These are phyloP conservation scores for Jaculus jaculus DNA, from an alignment of 2,113 vertebrate species.

Conservation along the genomic window DNA sequence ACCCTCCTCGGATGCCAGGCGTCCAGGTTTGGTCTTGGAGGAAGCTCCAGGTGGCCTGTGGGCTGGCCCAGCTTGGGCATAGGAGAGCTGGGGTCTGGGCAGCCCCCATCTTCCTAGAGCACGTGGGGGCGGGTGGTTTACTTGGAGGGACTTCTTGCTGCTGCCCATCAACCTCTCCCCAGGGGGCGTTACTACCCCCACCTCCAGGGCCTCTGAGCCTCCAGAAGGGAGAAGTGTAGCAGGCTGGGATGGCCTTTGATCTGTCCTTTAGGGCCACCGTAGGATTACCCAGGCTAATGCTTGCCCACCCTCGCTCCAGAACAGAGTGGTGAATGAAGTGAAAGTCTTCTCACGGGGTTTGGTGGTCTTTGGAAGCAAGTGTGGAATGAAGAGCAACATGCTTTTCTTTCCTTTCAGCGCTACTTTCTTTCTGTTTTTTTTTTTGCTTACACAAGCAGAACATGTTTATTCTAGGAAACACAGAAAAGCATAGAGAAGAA, in stretches of 20 bases:
- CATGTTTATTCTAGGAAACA: not conserved
- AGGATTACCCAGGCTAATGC: not conserved
- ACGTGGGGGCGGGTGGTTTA: not conserved
- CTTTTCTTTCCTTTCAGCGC: not conserved
- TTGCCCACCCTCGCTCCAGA: not conserved
- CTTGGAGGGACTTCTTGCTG: not conserved
- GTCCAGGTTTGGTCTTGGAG: not conserved
- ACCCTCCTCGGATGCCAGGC: not conserved
- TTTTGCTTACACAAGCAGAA: not conserved
- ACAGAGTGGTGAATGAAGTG: accelerated
- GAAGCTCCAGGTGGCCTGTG: not conserved
- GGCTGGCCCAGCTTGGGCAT: not conserved
- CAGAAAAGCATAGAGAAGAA: not conserved
- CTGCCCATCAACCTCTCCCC: not conserved
- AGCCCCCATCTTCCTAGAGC: not conserved
- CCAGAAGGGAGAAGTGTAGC: slow-evolving; percentile 78
- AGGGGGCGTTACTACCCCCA: no score
- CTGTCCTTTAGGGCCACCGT: not conserved
- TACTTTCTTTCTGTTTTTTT: not conserved
- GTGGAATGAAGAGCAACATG: not conserved
- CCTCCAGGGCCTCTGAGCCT: accelerated
- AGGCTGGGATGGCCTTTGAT: slow-evolving; percentile 9
- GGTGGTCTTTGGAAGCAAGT: not conserved
- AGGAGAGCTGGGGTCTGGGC: not conserved
- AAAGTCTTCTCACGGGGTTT: accelerated